A percentile compares a stretch with the other conserved stretches of the same genome.
Conservation (phyloP, 2,888 invertebrate genomes). For the Macaria notata region DNA sequence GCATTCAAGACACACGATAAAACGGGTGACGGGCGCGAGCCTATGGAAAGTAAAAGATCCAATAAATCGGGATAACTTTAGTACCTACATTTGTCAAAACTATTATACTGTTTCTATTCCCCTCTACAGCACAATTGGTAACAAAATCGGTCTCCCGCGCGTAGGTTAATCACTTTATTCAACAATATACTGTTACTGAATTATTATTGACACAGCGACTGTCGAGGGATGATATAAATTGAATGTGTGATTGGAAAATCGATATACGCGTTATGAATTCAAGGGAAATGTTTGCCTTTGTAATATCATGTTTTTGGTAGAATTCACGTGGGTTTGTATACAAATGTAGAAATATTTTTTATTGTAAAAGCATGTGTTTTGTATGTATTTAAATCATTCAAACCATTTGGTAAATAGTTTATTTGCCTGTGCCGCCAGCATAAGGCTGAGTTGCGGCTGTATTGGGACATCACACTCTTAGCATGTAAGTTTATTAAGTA, state of each 20-base stretch:
- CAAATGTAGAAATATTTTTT: too few species aligned
- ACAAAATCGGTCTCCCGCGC: slow-evolving; percentile 49
- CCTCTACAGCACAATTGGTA: slow-evolving; percentile 30
- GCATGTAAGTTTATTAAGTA: too few species aligned
- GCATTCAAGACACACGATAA: too few species aligned
- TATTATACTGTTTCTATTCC: too few species aligned
- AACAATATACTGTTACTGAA: slow-evolving; percentile 73
- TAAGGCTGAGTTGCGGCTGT: too few species aligned
- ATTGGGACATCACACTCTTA: too few species aligned
- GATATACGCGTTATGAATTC: slow-evolving; percentile 41
- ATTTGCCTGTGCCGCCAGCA: too few species aligned
- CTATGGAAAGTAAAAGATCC: too few species aligned
- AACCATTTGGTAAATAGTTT: too few species aligned
- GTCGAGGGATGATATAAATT: slow-evolving; percentile 62
- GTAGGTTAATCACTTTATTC: slow-evolving; percentile 80
- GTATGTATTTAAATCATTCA: background rate
- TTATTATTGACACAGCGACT: slow-evolving; percentile 79
- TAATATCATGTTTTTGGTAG: slow-evolving; percentile 5
- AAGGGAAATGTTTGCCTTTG: slow-evolving; percentile 10
- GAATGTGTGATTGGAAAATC: slow-evolving; percentile 70
- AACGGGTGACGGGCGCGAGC: too few species aligned
- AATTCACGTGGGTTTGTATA: background rate
- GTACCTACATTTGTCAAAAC: too few species aligned
- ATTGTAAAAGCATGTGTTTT: background rate
- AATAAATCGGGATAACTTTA: too few species aligned